Evolutionary conservation across 2,888 invertebrate genomes (phyloP), one percentile per base, ranked within the genome.

Genomic region (Stegana nigrithorax): DNA sequence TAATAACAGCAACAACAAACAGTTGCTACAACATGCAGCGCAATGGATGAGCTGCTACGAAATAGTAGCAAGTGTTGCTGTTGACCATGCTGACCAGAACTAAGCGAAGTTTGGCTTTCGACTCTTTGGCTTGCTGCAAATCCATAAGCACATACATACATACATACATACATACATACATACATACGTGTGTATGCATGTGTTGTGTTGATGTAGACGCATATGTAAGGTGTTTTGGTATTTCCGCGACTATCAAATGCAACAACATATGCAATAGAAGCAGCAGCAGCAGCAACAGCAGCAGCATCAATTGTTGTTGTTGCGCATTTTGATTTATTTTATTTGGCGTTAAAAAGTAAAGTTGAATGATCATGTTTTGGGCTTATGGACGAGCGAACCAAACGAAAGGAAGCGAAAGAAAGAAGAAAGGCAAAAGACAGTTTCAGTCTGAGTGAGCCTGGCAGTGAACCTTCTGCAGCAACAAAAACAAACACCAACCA

Each of bases 271-370:
- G 4, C 10, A 36, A 58, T 45, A 44, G 27, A 19, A 47, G 21
- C 29, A 26, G 25, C 3, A 56, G 17, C 42, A 42, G 17, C 7
- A 14, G 42, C 10, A 7, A 42, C 50, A 2, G 26, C 45, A 51
- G 36, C 68, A 73, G 75, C 80, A 78, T 72, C 67, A 67, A 29
- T 47, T 47, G 47, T 56, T 19, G 55, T 23, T 36, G 36, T 36
- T 66, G 78, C n/a, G n/a, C 80, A 80, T 78, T 76, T 76, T 76
- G 75, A 76, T 76, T 80, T 76, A 80, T 76, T 80, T 76, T 80
- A 78, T 76, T 76, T 80, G 78, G 80, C 80, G 76, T 76, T 76
- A 78, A 76, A 80, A 76, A 77, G 78, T 75, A 67, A 73, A 79
- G 75, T 75, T 79, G 78, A 71, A 78, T 72, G 75, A 75, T 77